Evolutionary conservation across 1,140 invertebrate genomes (phyloP), one percentile per base, ranked within the genome.

Genomic region (Gryllus bimaculatus): DNA sequence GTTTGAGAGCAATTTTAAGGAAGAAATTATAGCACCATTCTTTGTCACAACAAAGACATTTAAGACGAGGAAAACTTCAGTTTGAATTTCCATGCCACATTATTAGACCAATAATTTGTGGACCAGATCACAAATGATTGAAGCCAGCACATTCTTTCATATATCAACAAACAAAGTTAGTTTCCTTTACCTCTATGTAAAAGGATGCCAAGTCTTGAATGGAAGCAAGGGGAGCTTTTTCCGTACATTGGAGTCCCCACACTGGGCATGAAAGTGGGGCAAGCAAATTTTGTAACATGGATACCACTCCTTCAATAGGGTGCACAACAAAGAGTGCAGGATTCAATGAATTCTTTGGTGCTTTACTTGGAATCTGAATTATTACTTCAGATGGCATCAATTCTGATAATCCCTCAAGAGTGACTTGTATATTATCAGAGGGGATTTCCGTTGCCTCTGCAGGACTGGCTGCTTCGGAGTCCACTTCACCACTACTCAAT

Each of bases 281-380:
- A 2, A 94, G 92, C 48, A 98, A 83, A n/a, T 86, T 85, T 83
- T 90, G 89, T 77, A 98, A 85, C 6, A 91, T 87, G 6, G 88
- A 87, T 0, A 93, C 91, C 79, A 92, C 90, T 81, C 98, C 98
- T 89, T 99, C 97, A 81, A 99, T 96, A 0, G 97, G 95, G 86
- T 97, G 95, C 48, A 97, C 87, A 76, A 95, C 88, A 84, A 95
- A 95, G 18, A 95, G 83, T 6, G 83, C 82, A 12, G 82, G 80
- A 39, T 83, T 84, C 6, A 83, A 85, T 66, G 83, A 81, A 4
- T 82, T 83, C 80, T 91, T 90, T 13, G 88, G 89, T 47, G 89
- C 85, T 54, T 77, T 47, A 49, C 78, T 78, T 48, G 80, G 76
- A 81, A 94, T 83, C 80, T 89, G 86, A 2, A 94, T 85, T 8